Evolutionary conservation across 2,113 vertebrate species (phyloP), one percentile per base, ranked within the genome.

Genomic region (Phainopepla nitens): DNA sequence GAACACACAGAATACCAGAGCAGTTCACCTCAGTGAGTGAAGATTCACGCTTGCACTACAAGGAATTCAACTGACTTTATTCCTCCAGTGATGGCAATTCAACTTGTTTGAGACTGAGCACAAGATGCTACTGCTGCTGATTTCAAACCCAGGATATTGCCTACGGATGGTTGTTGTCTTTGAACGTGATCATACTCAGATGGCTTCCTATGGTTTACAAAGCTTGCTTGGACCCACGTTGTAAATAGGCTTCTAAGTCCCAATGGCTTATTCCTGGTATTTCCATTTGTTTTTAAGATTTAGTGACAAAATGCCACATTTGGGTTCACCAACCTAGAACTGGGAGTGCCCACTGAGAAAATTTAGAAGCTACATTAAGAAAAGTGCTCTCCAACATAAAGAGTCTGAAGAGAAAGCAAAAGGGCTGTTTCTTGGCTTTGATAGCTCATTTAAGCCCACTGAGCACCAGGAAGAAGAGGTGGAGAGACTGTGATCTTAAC

Each of bases 1-100:
- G 10, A 73, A 73, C 16, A 56, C 0, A 0, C 0, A 0, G 56
- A 60, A 60, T 18, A 62, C 13, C 1, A 0, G 19, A 70, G n/a
- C 24, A 44, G 50, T 19, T 50, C 9, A 23, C 18, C 27, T 36
- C 51, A 31, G 18, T 15, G 35, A 88, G 42, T 11, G 22, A 64
- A n/a, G 18, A 15, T 11, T 50, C 28, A 28, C 33, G 5, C 44
- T 36, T 5, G 0, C 10, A 8, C 18, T 42, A 22, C n/a, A 51
- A 64, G 9, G 2, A 8, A 75, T 56, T 79, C 19, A 78, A 9
- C 4, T 21, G 17, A 58, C 11, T 75, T 73, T 31, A 58, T 51
- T 50, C 15, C 39, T 87, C 17, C 27, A 56, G 19, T 4, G 23
- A 47, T 36, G 13, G 15, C 41, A 81, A 56, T 56, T 64, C 51